Evolutionary conservation across 2,113 vertebrate species (phyloP), one percentile per base, ranked within the genome.

Genomic region (Paratilapia polleni): DNA sequence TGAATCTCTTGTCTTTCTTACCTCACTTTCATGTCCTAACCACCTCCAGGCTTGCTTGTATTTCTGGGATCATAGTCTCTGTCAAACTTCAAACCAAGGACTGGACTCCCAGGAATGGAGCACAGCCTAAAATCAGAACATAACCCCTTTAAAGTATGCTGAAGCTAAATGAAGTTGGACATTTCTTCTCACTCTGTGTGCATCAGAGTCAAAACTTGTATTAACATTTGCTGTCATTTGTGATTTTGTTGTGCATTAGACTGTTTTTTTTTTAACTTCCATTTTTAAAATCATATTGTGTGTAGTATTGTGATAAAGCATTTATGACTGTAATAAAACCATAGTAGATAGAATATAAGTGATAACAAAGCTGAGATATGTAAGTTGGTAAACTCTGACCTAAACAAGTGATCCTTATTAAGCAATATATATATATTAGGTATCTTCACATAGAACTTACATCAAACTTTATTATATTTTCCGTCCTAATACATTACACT

Each of bases 1-100:
- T 94, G 94, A 92, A 91, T 89, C 91, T 92, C 94, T 96, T 96
- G 96, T 96, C 93, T 95, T 92, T 91, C 92, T 91, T 87, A 94
- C 92, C 87, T 91, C 93, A 94, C 94, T 95, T 93, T 94, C 92
- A 92, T 93, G 90, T 94, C 80, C 88, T 91, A 93, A 93, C 91
- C 93, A 92, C 92, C 95, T 95, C 93, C 89, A 94, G 95, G 94
- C 92, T 91, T 87, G 91, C 94, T 94, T 95, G 94, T 92, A 93
- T 93, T 93, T 92, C 87, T 85, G 91, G 91, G 93, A 94, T 94
- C 91, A 86, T 43, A 89, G 85, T 86, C 49, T 80, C 80, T 58
- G 74, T 26, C 19, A 20, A 84, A 66, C 28, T 31, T n/a, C 59
- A 94, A 94, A 93, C 68, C 54, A 26, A 68, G 93, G 80, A 85